Base-by-base conservation (phyloP, 92 coral and sea anemone genomes). In the Actinernus sp. region DNA sequence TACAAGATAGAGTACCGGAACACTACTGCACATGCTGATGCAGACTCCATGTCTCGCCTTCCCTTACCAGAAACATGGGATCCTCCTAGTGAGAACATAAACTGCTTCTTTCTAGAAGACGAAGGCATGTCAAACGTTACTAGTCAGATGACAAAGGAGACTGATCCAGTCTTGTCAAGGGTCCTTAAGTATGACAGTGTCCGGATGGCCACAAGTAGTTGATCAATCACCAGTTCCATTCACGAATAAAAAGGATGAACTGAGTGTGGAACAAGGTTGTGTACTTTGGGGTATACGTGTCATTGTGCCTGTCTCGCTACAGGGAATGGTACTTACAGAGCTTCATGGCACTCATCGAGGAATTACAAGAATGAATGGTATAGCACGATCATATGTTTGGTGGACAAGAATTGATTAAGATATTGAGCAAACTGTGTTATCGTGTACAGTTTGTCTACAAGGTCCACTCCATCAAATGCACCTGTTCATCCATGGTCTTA, bases 11-110 rank as follows among this genome's bases (percentile, higher is more conserved):
- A 81, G 61, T 81, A 68, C 31, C 50, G 75, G 21, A 55, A 51
- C 25, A 84, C 60, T 26, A 46, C 54, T 36, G 76, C 84, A 12
- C 92, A 68, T 61, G 84, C 81, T 26, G 93, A 87, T 78, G 91
- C 72, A 22, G 67, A 71, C 63, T 66, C 38, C 10, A 81, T 81
- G 75, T 61, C 83, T 2, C 76, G 83, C 12, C 64, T 57, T 41
- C 85, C 76, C 24, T 68, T 78, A 12, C 85, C 85, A 7, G 58
- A 68, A 28, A 73, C 83, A 8, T 85, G 79, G 84, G 71, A 63
- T 4, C 74, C 88, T 25, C 37, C 58, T 56, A 50, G 83, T 44
- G n/a, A 57, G 43, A 86, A 73, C 40, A 52, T 65, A 18, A 74
- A 86, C n/a, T 86, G 82, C 51, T 85, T 26, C 37, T 78, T 85